Base-by-base conservation (phyloP, 2,888 invertebrate genomes). In the Leucophenga maculata region DNA sequence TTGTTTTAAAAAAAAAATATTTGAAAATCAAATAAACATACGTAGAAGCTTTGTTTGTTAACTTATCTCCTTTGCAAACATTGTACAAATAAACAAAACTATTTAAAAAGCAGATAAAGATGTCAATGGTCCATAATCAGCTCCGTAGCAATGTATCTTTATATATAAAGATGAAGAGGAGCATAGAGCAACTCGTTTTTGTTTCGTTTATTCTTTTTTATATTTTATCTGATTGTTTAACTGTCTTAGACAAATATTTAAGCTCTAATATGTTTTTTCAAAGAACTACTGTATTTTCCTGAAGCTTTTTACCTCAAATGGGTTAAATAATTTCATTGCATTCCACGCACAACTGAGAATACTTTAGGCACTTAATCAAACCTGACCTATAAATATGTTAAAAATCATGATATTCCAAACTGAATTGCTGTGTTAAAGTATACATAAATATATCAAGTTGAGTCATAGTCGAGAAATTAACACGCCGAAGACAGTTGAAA, bases 21-120 rank as follows among this genome's bases (percentile, higher is more conserved):
- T 59, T 59, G 32, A 16, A 32, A 59, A 60, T 62, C 80, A 80
- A 80, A 80, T 84, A 80, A 83, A 83, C 74, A 80, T 73, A 68
- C 82, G 78, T 79, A 79, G 82, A 82, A 77, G 60, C 66, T 57
- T 16, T 26, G 55, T 55, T 39, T 39, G 39, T 39, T 39, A 39
- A 3, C 8, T 39, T 39, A 39, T 39, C 39, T 39, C 6, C 39
- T 8, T 11, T 39, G 1, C 39, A 39, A 6, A 39, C 39, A 11
- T 16, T 1, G n/a, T 13, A 16, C 50, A 50, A 50, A 50, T 50
- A 50, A 50, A 50, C 50, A 50, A 50, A 2, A 50, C n/a, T 50
- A 13, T 50, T 50, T 50, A 16, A 4, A 18, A 39, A 18, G 16
- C 16, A 50, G 50, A 50, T 50, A 50, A 50, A 50, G 11, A 39